A percentile compares a stretch with the other conserved stretches of the same genome.
Evolutionary conservation across 2,888 invertebrate species (phyloP).

Genomic region (Coelinius sp.): DNA sequence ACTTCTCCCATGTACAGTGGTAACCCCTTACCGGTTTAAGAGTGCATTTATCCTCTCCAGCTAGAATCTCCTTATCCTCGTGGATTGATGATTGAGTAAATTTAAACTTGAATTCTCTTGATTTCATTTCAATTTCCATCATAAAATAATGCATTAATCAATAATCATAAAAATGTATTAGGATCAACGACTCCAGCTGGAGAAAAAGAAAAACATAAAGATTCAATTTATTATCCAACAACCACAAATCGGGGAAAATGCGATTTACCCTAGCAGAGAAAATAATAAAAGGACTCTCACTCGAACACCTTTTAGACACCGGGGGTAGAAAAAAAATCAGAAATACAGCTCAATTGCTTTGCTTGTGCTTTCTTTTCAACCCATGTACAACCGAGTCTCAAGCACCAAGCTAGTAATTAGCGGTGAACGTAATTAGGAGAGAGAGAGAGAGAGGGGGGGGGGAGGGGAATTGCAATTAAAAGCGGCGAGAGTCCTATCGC

Average conservation of each 20-base stretch:
- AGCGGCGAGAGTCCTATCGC: background rate
- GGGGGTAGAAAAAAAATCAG: background rate
- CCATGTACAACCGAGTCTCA: background rate
- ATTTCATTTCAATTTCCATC: slow-evolving; percentile 11
- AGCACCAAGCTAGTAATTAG: slow-evolving; percentile 22
- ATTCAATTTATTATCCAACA: background rate
- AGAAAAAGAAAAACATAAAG: background rate
- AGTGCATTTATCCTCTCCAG: slow-evolving; percentile 3
- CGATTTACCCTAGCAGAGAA: background rate
- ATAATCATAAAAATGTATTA: background rate
- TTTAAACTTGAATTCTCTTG: background rate
- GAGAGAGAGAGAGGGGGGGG: no score
- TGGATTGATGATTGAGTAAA: slow-evolving; percentile 42
- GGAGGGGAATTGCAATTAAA: slow-evolving; percentile 24
- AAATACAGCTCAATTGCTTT: slow-evolving; percentile 20
- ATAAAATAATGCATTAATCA: no score
- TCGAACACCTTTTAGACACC: slow-evolving; percentile 17
- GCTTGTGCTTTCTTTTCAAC: slow-evolving; percentile 18
- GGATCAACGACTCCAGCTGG: background rate
- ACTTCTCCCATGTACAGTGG: slow-evolving; percentile 40
- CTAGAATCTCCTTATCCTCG: slow-evolving; percentile 29
- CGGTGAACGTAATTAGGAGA: slow-evolving; percentile 25
- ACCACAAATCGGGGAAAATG: slow-evolving; percentile 4
- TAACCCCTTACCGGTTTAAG: background rate
- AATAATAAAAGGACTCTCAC: slow-evolving; percentile 10